These are phyloP conservation scores for Dreissena polymorpha DNA, from an alignment of 1,140 invertebrate genomes.

Conservation along the genomic window DNA sequence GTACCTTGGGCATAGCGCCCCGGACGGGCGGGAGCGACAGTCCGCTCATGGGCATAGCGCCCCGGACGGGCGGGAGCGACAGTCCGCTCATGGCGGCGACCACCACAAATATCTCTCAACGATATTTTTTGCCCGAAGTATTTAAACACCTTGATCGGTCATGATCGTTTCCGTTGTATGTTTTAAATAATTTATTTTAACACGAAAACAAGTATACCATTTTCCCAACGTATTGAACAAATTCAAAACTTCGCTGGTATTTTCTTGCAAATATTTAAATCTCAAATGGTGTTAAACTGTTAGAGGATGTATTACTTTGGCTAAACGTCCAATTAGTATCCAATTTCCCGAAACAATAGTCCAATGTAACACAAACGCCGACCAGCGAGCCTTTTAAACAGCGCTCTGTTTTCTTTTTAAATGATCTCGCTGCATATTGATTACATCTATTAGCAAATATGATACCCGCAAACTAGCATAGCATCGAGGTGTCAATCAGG, in stretches of 20 bases:
- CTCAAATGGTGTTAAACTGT: neutral
- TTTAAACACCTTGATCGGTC: neutral
- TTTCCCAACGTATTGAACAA: neutral
- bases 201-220: neutral
- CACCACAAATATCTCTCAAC: neutral
- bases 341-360: conserved; percentile 3
- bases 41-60: conserved; percentile 55
- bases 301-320: neutral
- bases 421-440: conserved; percentile 25
- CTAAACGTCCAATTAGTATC: neutral
- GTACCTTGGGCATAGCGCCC: conserved; percentile 48
- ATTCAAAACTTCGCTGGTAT: neutral
- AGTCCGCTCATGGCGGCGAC: conserved; percentile 56
- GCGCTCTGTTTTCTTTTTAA: conserved; percentile 23
- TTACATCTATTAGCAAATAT: conserved; percentile 10
- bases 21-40: conserved; percentile 55
- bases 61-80: conserved; percentile 54
- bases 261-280: neutral
- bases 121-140: neutral
- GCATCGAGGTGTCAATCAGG: too few species aligned
- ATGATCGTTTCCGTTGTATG: neutral
- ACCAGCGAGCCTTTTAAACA: neutral
- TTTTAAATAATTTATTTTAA: neutral
- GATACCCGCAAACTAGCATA: conserved; percentile 1
- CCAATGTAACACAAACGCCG: neutral